Evolutionary conservation across 1,140 invertebrate species (phyloP), one percentile per base, ranked within the genome.

Genomic region (Sycophila sp.): DNA sequence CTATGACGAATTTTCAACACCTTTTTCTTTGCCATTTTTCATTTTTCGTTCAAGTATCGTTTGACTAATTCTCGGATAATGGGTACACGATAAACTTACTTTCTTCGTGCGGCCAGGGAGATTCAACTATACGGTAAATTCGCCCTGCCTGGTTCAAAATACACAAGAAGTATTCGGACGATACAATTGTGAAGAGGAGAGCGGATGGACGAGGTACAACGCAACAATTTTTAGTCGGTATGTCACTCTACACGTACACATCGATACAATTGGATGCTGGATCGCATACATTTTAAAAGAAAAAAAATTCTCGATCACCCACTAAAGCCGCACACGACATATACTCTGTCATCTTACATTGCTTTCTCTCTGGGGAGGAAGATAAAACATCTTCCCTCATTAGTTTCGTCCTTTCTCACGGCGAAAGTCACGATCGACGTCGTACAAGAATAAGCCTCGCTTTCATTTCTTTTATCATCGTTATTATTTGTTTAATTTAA

Each of bases 381-480:
- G 4, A 8, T 6, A 10, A 42, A 6, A 15, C 10, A 1, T 36
- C 5, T 22, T 58, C 1, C 42, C 28, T 42, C 17, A 8, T 4
- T 26, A 32, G 1, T 24, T 38, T 32, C 26, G 24, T 36, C 2
- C 24, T 38, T 38, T 1, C 11, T 17, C 13, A 32, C 17, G 22
- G 1, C 36, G 4, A 38, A n/a, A 22, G 28, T 47, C 32, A 19
- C 38, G 36, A 36, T 71, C 24, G 17, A 58, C 64, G 58, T 73
- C 45, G 68, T 74, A 76, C 59, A 76, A 76, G 75, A 73, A 72
- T 73, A 73, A 70, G 66, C 58, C 65, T 70, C 58, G 63, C 19
- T 62, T 63, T 65, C 28, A 67, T 53, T n/a, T n/a, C n/a, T n/a
- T n/a, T n/a, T n/a, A n/a, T n/a, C n/a, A n/a, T n/a, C n/a, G n/a